Evolutionary conservation across 2,888 invertebrate genomes (phyloP), one percentile per base, ranked within the genome.

Genomic region (Sussaba pulchella): DNA sequence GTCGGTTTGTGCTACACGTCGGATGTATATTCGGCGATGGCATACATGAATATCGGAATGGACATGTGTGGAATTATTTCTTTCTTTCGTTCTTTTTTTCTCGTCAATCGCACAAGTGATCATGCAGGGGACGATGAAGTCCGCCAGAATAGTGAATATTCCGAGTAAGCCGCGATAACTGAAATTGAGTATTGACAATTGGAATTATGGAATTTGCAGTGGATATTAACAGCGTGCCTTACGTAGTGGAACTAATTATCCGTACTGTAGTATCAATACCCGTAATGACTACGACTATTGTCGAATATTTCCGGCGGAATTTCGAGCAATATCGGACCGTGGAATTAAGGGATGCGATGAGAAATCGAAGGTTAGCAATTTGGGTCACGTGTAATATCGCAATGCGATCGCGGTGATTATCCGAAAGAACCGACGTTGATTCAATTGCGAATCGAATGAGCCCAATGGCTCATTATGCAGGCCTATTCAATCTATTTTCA

Each of bases 151-250:
- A 63, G 21, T 50, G 21, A 10, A 57, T 57, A 57, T 57, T 57
- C 9, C 4, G 14, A 9, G 9, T 36, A 17, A 0, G 6, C 14
- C 26, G 8, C n/a, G 2, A 57, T 31, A 57, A 39, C 36, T 6
- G 50, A 26, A 52, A 72, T 63, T 26, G 26, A 64, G 31, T 47
- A 66, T 74, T 66, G 31, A 47, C 66, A 57, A 57, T 47, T 17
- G 47, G 17, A 36, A 47, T 59, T 39, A 74, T 47, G n/a, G 39
- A 59, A 39, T 39, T 3, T 17, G 36, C 31, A 21, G 43, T n/a
- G n/a, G 43, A 64, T 39, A 64, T 14, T 54, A 43, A 73, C 52
- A 47, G 19, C 14, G 24, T 14, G 31, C n/a, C 6, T 54, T 9
- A 17, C 31, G 57, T 2, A 39, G 9, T 36, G 66, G 36, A 66